phyloP scores from a whole-genome alignment of 2,888 invertebrate genomes.

The Drosophila acutilabella region DNA sequence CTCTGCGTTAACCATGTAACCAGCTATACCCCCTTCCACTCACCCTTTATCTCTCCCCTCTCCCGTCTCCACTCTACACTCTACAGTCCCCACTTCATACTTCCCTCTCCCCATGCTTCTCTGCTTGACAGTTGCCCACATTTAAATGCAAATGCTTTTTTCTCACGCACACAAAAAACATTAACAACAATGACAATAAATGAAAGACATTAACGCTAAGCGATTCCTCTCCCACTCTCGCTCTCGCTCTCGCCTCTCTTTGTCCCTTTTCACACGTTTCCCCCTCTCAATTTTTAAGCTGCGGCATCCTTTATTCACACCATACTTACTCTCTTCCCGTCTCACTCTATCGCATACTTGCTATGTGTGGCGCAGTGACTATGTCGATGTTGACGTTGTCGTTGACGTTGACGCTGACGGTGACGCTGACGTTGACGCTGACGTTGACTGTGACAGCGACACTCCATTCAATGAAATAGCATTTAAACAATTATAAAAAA shows the following conservation, averaged over 20 bases:
- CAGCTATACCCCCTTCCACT: slow-evolving; percentile 19
- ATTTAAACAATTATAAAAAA: slow-evolving; percentile 70
- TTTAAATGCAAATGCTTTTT: slow-evolving; percentile 79
- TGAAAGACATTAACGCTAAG: slow-evolving; percentile 78
- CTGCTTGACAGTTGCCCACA: background rate
- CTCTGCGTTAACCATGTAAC: slow-evolving; percentile 60
- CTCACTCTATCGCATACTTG: background rate
- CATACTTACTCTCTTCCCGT: background rate
- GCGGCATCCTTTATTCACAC: slow-evolving; percentile 12
- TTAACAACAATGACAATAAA: slow-evolving; percentile 77
- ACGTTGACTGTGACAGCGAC: slow-evolving; percentile 29
- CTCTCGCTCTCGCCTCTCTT: background rate
- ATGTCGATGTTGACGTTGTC: slow-evolving; percentile 6
- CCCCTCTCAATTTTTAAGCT: slow-evolving; percentile 4
- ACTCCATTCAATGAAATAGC: slow-evolving; percentile 72
- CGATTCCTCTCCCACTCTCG: slow-evolving; percentile 42
- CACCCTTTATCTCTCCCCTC: background rate
- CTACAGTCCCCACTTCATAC: background rate
- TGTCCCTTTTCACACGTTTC: background rate
- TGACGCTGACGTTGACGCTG: slow-evolving; percentile 38
- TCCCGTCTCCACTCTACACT: no score
- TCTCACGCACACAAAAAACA: slow-evolving; percentile 71
- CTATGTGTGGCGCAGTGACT: background rate
- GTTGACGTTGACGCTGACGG: background rate
- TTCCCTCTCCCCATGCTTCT: background rate